A percentile compares a stretch with the other conserved stretches of the same genome.
Evolutionary conservation across 2,888 invertebrate genomes (phyloP).

Genomic region (Ernsta delagoae): DNA sequence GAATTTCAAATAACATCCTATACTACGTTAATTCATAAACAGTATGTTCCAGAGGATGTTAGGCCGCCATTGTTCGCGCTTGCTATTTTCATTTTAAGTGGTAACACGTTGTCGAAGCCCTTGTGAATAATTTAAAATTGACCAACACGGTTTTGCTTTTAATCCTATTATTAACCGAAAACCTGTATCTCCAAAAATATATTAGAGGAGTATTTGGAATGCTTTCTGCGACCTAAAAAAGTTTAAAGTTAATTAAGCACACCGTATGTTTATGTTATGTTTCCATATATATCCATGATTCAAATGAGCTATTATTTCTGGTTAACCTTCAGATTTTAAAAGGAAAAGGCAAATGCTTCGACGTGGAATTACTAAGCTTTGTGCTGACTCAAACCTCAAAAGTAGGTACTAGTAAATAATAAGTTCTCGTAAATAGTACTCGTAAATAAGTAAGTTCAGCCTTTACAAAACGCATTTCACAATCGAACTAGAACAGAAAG

Average conservation of each 20-base stretch:
- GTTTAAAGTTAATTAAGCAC: not conserved
- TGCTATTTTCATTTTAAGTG: not conserved
- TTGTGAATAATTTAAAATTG: not conserved
- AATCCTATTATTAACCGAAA: not conserved
- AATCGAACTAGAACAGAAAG: conserved; percentile 69
- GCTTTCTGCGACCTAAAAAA: not conserved
- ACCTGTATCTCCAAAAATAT: conserved; percentile 2
- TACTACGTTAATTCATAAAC: too few species aligned
- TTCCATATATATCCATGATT: not conserved
- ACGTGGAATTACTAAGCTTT: not conserved
- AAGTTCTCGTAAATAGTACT: too few species aligned
- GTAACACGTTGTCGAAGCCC: not conserved
- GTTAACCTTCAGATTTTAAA: not conserved
- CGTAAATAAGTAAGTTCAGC: conserved; percentile 45
- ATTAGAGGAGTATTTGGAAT: not conserved
- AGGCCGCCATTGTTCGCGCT: too few species aligned
- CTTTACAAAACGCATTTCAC: conserved; percentile 65
- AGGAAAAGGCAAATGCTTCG: not conserved
- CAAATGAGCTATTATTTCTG: not conserved
- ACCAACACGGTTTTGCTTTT: conserved; percentile 1
- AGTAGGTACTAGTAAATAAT: conserved; percentile 31
- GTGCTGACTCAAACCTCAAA: conserved; percentile 1
- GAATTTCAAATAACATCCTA: too few species aligned
- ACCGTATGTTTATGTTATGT: not conserved
- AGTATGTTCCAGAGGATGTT: too few species aligned